Base-by-base conservation (phyloP, 2,113 vertebrate genomes). In the Sylvietta virens region DNA sequence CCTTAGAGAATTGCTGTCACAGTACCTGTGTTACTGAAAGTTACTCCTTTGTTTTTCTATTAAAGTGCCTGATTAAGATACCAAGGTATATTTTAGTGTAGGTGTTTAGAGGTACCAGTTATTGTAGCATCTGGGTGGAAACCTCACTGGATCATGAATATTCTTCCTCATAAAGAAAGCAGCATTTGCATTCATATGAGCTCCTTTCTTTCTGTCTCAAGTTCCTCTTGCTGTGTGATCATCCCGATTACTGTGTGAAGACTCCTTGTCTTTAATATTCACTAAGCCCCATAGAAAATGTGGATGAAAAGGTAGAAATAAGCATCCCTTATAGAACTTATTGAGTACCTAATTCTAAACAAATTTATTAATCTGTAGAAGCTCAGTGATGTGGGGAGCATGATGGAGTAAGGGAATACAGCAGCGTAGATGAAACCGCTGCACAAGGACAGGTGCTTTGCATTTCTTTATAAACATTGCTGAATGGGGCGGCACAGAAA, bases 1-100 rank as follows among this genome's bases (percentile, higher is more conserved):
- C 72, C 67, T 88, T 94, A 90, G 42, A 93, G 71, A 90, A 66
- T 69, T 82, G 66, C 16, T 85, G 1, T 88, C 50, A 60, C 45
- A 61, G 50, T 81, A 65, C 35, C 30, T 18, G 7, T 76, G 73
- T 90, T 92, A 33, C 47, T 39, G 39, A 85, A 42, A 77, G 71
- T 82, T 84, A 54, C 74, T 88, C 40, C 65, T 91, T 91, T 81
- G 33, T 57, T 74, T 90, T 92, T 79, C 84, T 95, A 82, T 91
- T 95, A 44, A 97, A 97, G 95, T 97, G 94, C 95, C 95, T 97
- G 94, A 93, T 93, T 45, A 86, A 95, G 80, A 77, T 87, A 91
- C 7, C 0, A 37, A 91, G 58, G 54, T 95, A 50, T 96, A 72
- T 92, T 91, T 95, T 92, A 85, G 37, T 70, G 78, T 82, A 73